Conservation (phyloP, 2,113 vertebrate species). For the Artemisiospiza belli region DNA sequence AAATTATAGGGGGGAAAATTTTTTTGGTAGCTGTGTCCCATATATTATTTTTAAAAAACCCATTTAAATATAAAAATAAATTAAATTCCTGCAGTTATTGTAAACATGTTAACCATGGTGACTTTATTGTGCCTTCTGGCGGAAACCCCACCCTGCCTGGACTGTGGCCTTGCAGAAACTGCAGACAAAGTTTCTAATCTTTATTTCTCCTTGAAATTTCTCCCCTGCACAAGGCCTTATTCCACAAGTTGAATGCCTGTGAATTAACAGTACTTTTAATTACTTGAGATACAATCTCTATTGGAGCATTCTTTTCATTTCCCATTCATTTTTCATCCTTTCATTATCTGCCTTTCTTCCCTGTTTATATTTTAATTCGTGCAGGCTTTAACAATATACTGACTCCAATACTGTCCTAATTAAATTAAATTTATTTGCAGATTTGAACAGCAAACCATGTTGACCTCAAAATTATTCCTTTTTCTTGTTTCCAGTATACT, state of each 20-base stretch:
- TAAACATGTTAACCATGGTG: not conserved
- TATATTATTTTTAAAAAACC: fast-evolving
- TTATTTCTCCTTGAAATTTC: slow-evolving; percentile 25
- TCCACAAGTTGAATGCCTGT: not conserved
- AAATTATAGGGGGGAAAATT: not conserved
- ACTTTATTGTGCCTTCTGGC: not conserved
- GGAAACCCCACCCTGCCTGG: not conserved
- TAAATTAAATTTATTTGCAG: slow-evolving; percentile 27
- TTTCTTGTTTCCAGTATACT: not conserved
- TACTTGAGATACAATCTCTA: slow-evolving; percentile 35
- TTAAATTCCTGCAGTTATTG: not conserved
- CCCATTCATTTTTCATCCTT: not conserved
- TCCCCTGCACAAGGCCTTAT: not conserved
- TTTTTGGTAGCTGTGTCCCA: not conserved
- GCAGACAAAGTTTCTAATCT: not conserved
- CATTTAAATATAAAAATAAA: not conserved
- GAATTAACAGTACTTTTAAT: slow-evolving; percentile 38
- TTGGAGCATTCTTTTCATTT: slow-evolving; percentile 16
- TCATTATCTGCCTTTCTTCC: not conserved
- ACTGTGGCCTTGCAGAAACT: not conserved
- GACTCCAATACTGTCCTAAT: slow-evolving; percentile 22
- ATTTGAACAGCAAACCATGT: not conserved
- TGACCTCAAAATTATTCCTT: slow-evolving; percentile 1
- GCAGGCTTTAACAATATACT: not conserved
- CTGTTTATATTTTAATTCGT: slow-evolving; percentile 18